Conservation (phyloP, 2,797 vertebrate species). For the Anguilla obscura region DNA sequence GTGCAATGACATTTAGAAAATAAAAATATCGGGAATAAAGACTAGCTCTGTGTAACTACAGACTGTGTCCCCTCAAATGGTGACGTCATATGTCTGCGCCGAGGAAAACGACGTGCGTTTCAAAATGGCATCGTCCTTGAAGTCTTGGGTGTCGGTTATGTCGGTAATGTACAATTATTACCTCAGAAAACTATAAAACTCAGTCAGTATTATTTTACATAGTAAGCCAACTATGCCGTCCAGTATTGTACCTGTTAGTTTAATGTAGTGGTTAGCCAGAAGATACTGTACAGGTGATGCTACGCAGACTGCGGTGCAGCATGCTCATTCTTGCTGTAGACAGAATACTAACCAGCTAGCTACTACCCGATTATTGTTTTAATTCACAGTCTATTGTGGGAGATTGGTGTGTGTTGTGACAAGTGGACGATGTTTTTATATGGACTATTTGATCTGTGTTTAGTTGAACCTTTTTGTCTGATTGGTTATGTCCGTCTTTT, state of each 20-base stretch:
- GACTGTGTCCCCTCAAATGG: not conserved
- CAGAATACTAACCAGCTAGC: not conserved
- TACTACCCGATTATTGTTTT: not conserved
- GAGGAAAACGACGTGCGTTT: not conserved
- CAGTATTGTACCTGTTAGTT: not conserved
- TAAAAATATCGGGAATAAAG: not conserved
- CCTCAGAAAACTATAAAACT: not conserved
- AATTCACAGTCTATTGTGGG: not conserved
- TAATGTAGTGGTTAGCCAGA: not conserved
- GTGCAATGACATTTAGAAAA: not conserved
- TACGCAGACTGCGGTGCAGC: not conserved
- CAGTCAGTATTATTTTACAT: not conserved
- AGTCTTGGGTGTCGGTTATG: slow-evolving; percentile 57
- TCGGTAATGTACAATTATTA: not conserved
- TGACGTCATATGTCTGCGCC: not conserved
- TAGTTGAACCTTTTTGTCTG: too few relatives aligned
- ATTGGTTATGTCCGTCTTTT: not conserved
- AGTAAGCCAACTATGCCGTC: not conserved
- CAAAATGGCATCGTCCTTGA: slow-evolving; percentile 78
- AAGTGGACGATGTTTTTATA: not conserved
- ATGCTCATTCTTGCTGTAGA: not conserved
- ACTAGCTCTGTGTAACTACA: not conserved
- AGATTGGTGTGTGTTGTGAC: too few relatives aligned
- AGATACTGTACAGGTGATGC: too few relatives aligned
- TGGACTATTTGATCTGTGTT: not conserved